Percentiles rank a stretch among this genome's conserved stretches.
phyloP scores from a whole-genome alignment of 2,888 invertebrate genomes.

The Hirudinaria manillensis region DNA sequence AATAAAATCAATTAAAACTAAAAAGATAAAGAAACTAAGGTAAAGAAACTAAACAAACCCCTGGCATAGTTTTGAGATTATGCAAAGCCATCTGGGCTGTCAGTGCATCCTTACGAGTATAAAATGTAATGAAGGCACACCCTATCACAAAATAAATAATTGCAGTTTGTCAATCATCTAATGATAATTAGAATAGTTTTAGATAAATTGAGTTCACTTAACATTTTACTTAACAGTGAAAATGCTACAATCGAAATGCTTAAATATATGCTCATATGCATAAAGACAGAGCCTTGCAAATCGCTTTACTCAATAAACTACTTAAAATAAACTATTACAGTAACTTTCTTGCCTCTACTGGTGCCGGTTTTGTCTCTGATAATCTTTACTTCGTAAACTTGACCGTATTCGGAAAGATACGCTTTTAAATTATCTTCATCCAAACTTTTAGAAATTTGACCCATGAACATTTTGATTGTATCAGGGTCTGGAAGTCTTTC shows the following conservation, averaged over 20 bases:
- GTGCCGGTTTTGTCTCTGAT: constrained; percentile 31
- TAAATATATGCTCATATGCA: background rate
- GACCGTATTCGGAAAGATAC: constrained; percentile 32
- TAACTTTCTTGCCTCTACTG: constrained; percentile 29
- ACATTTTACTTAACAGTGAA: no score
- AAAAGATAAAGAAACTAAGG: background rate
- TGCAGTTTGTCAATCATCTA: background rate
- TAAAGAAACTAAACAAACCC: constrained; percentile 14
- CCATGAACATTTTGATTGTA: constrained; percentile 35
- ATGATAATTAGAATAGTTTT: no score
- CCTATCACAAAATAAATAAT: constrained; percentile 12
- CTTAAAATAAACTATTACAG: background rate
- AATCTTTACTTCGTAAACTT: constrained; percentile 31
- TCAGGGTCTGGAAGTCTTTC: constrained; percentile 31
- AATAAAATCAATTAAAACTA: background rate
- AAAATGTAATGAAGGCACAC: constrained; percentile 34
- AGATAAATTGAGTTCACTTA: no score
- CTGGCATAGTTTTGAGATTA: constrained; percentile 33
- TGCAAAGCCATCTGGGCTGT: constrained; percentile 34
- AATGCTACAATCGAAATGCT: background rate
- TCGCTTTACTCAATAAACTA: background rate
- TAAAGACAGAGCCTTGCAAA: no score
- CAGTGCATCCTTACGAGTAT: constrained; percentile 31
- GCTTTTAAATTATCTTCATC: constrained; percentile 31
- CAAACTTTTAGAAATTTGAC: constrained; percentile 32